A percentile compares a stretch with the other conserved stretches of the same genome.
phyloP scores from a whole-genome alignment of 1,140 invertebrate species.

The Sminthurinus signatus region DNA sequence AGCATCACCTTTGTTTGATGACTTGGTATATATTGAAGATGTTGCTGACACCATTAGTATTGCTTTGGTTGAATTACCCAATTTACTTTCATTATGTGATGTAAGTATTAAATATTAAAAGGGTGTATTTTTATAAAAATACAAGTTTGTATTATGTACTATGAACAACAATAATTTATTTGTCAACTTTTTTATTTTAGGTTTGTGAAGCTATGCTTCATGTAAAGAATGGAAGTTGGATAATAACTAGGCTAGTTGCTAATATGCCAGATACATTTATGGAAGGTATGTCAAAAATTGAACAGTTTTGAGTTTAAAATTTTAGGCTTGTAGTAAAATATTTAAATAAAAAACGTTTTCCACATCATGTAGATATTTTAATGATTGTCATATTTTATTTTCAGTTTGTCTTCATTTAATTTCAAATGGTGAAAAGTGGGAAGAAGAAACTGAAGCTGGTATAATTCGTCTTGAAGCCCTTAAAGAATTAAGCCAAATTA shows the following conservation, averaged over 20 bases:
- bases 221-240: slow-evolving; percentile 79
- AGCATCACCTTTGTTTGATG: slow-evolving; percentile 88
- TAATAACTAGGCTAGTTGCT: slow-evolving; percentile 78
- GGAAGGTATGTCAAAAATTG: slow-evolving; percentile 58
- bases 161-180: not conserved
- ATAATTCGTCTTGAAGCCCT: slow-evolving; percentile 65
- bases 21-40: slow-evolving; percentile 89
- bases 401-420: slow-evolving; percentile 76
- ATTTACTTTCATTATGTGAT: slow-evolving; percentile 74
- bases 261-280: slow-evolving; percentile 91
- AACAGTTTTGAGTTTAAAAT: not conserved
- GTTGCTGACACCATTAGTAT: slow-evolving; percentile 93
- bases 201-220: slow-evolving; percentile 72
- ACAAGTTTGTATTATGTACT: no score
- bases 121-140: no score
- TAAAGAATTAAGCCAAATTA: slow-evolving; percentile 77
- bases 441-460: slow-evolving; percentile 66
- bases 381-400: slow-evolving; percentile 45
- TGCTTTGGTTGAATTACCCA: slow-evolving; percentile 82
- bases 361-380: no score
- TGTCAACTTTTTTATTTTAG: slow-evolving; percentile 11
- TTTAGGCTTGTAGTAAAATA: not conserved
- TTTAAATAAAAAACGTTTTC: no score
- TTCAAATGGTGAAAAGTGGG: slow-evolving; percentile 77
- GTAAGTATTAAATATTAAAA: slow-evolving; percentile 45